Base-by-base conservation (phyloP, 2,797 vertebrate species). In the Tadarida brasiliensis region DNA sequence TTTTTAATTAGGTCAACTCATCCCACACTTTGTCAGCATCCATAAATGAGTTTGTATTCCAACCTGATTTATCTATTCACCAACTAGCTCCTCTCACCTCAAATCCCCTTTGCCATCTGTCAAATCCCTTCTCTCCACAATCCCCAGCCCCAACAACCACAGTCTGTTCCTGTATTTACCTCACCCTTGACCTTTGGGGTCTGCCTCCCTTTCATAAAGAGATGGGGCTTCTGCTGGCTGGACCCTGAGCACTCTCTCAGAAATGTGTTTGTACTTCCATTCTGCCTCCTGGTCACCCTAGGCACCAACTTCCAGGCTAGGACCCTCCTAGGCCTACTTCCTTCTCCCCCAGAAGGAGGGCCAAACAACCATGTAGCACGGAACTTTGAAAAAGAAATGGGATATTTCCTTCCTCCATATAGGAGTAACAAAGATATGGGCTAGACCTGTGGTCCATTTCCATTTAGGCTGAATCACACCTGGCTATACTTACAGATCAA, bases 151-250 rank as follows among this genome's bases (percentile, higher is more conserved):
- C 56, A 76, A 59, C 15, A 54, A 77, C 61, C 80, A 86, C 61
- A n/a, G 19, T 70, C 47, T 59, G 22, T 30, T 70, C 15, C 54
- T 84, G 1, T 74, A 17, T 76, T 70, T 84, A 12, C 59, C 39
- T 85, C 20, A 22, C 28, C 61, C 11, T 80, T 51, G 47, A 11
- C 47, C 76, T 63, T 19, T 54, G 56, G 11, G 20, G 47, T 54
- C 70, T 85, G 33, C 49, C 49, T 93, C 67, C 30, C 28, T 74
- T 94, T 80, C 71, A 33, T 61, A 68, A 24, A 94, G 63, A 65
- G n/a, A 16, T 28, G 19, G 26, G 57, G 24, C 33, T 87, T 84
- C 65, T 94, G 26, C 51, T 59, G n/a, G 47, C 49, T 30, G 9
- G 26, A 56, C 51, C 39, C 56, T 28, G 51, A 96, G 22, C n/a